Evolutionary conservation across 2,113 vertebrate genomes (phyloP).

Genomic region (Osmerus mordax): DNA sequence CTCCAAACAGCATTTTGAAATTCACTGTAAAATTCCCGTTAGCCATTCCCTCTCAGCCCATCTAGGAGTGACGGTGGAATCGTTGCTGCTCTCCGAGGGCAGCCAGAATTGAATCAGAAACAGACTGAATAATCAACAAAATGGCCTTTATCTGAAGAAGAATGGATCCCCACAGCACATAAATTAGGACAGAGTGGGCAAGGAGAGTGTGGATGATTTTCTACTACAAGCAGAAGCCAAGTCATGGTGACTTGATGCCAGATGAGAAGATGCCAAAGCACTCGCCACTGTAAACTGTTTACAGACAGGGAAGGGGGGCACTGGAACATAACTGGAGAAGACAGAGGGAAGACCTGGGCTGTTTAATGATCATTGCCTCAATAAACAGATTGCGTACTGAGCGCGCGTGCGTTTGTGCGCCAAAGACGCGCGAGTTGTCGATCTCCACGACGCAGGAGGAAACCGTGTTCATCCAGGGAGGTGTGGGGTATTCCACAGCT

Average conservation of each 20-base stretch:
- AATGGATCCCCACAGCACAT: conserved; percentile 67
- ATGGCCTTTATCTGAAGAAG: conserved; percentile 61
- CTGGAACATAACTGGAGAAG: conserved; percentile 59
- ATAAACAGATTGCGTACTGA: conserved; percentile 57
- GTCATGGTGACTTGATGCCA: conserved; percentile 61
- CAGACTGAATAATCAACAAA: conserved; percentile 70
- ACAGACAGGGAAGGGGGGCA: conserved; percentile 56
- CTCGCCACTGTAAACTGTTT: conserved; percentile 65
- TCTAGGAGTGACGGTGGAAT: conserved; percentile 56
- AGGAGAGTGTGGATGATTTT: conserved; percentile 64
- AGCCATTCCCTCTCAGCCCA: conserved; percentile 48
- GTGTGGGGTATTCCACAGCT: no score
- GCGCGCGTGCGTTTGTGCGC: neutral
- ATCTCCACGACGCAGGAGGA: no score
- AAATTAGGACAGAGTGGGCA: conserved; percentile 64
- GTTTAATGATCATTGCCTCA: conserved; percentile 57
- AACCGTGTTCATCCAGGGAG: no score
- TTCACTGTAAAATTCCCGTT: conserved; percentile 28
- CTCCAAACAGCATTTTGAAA: conserved; percentile 25
- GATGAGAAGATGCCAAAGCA: conserved; percentile 65
- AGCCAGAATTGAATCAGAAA: conserved; percentile 65
- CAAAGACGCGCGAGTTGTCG: no score
- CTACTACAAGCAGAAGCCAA: conserved; percentile 62
- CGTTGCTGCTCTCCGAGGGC: conserved; percentile 36
- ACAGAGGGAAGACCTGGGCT: conserved; percentile 47